phyloP scores from a whole-genome alignment of 2,797 vertebrate species.

The Pterois miles region DNA sequence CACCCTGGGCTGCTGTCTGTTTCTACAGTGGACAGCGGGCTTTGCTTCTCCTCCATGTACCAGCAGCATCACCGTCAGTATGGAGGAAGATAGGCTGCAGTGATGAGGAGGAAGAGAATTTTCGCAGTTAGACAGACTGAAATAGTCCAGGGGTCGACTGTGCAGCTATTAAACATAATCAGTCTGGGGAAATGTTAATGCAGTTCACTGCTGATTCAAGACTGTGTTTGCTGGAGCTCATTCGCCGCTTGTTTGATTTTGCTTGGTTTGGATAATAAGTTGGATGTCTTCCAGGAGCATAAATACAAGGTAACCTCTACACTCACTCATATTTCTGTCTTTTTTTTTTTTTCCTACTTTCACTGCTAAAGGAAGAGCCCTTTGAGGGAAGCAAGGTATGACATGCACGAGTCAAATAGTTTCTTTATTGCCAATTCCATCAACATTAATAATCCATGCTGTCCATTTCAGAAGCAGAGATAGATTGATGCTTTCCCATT shows the following conservation, averaged over 20 bases:
- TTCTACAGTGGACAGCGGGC: constrained; percentile 52
- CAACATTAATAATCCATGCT: constrained; percentile 66
- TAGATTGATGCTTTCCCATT: constrained; percentile 64
- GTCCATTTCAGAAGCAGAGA: constrained; percentile 56
- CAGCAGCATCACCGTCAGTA: constrained; percentile 31
- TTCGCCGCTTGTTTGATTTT: constrained; percentile 50
- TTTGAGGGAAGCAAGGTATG: constrained; percentile 87
- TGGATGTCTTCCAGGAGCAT: constrained; percentile 49
- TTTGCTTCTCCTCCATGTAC: constrained; percentile 46
- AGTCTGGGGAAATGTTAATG: constrained; percentile 54
- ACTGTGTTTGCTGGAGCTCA: constrained; percentile 52
- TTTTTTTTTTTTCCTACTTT: constrained; percentile 54
- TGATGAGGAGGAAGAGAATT: constrained; percentile 46
- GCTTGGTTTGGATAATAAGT: constrained; percentile 57
- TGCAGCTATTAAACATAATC: constrained; percentile 47
- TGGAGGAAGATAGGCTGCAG: constrained; percentile 50
- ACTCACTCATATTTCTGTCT: constrained; percentile 72
- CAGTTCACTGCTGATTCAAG: constrained; percentile 26
- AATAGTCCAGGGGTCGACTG: constrained; percentile 35
- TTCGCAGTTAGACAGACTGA: constrained; percentile 49
- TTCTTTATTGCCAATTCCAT: constrained; percentile 57
- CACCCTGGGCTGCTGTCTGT: constrained; percentile 42
- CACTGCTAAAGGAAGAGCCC: constrained; percentile 86
- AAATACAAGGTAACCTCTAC: constrained; percentile 58
- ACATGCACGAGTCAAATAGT: constrained; percentile 53